Percentiles rank a stretch among this genome's conserved stretches.
Evolutionary conservation across 2,888 invertebrate species (phyloP).

Genomic region (Epistrophe grossulariae): DNA sequence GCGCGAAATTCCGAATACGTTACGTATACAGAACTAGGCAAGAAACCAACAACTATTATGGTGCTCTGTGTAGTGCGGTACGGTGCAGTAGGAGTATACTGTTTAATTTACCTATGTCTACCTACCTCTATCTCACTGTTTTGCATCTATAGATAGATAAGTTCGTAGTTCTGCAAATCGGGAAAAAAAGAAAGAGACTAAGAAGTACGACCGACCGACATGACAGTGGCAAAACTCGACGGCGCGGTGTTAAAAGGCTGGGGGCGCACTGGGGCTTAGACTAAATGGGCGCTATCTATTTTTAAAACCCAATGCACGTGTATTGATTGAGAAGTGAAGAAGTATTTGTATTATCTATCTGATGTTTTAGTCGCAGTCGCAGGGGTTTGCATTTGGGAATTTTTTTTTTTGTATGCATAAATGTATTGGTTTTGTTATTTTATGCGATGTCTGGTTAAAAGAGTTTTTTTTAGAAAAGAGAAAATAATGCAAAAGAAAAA

Average conservation of each 20-base stretch:
- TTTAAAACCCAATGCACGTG: slow-evolving; percentile 73
- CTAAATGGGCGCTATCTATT: slow-evolving; percentile 74
- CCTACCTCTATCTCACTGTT: slow-evolving; percentile 16
- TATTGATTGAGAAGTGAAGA: slow-evolving; percentile 62
- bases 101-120: slow-evolving; percentile 18
- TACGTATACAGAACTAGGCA: slow-evolving; percentile 42
- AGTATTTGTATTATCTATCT: slow-evolving; percentile 60
- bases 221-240: slow-evolving; percentile 1
- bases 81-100: slow-evolving; percentile 12
- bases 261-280: slow-evolving; percentile 64
- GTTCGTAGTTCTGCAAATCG: slow-evolving; percentile 50
- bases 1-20: slow-evolving; percentile 64
- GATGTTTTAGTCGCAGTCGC: slow-evolving; percentile 45
- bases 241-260: slow-evolving; percentile 52
- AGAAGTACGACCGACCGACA: background rate
- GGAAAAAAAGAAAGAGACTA: slow-evolving; percentile 15
- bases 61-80: background rate
- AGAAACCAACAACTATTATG: slow-evolving; percentile 11
- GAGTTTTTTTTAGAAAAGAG: slow-evolving; percentile 11
- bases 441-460: slow-evolving; percentile 1
- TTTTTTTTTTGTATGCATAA: background rate
- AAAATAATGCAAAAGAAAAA: background rate
- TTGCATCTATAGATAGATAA: slow-evolving; percentile 35
- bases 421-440: slow-evolving; percentile 50
- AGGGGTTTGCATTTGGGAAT: slow-evolving; percentile 56